phyloP scores from a whole-genome alignment of 2,113 vertebrate species.

The Stegastes partitus region DNA sequence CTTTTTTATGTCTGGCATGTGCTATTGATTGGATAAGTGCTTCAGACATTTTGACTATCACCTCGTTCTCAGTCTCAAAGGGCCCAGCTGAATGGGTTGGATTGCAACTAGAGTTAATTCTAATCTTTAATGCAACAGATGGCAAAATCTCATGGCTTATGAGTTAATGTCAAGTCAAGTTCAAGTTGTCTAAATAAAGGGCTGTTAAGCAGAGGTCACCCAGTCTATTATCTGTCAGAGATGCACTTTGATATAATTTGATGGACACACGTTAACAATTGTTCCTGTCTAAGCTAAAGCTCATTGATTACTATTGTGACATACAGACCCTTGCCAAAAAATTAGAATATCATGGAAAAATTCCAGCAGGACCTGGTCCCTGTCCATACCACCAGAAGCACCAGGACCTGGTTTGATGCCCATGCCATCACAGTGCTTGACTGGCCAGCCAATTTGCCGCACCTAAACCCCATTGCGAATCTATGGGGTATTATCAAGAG shows the following conservation, averaged over 20 bases:
- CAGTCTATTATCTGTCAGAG: conserved; percentile 31
- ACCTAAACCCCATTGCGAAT: too few relatives aligned
- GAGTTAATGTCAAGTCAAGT: conserved; percentile 74
- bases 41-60: conserved; percentile 29
- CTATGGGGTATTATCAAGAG: too few relatives aligned
- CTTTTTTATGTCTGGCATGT: conserved; percentile 25
- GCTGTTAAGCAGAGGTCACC: conserved; percentile 45
- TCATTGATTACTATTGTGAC: background rate
- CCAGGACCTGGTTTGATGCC: too few relatives aligned
- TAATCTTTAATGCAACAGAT: conserved; percentile 71
- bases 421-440: too few relatives aligned
- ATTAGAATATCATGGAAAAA: too few relatives aligned
- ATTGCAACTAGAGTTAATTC: conserved; percentile 30
- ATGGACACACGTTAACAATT: conserved; percentile 33
- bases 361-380: too few relatives aligned
- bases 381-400: too few relatives aligned
- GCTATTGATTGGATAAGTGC: conserved; percentile 34
- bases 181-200: conserved; percentile 77
- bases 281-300: background rate
- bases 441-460: too few relatives aligned
- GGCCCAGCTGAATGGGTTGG: conserved; percentile 39
- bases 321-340: too few relatives aligned
- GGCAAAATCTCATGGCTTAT: conserved; percentile 70
- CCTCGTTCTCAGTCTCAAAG: conserved; percentile 22
- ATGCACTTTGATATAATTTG: conserved; percentile 31